Evolutionary conservation across 2,888 invertebrate species (phyloP), one percentile per base, ranked within the genome.

Genomic region (Spisula solida): DNA sequence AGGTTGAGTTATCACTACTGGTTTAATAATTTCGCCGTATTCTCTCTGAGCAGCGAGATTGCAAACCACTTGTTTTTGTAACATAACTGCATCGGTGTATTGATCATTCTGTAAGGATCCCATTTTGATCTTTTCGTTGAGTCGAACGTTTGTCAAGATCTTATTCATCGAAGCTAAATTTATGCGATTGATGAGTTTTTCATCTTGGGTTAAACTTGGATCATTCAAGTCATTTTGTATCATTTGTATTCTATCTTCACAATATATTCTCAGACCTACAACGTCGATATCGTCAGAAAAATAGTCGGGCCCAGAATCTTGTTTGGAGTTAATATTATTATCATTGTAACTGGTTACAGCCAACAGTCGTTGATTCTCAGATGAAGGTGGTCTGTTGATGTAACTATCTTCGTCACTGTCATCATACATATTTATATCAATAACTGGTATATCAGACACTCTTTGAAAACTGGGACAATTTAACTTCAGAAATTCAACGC

Each of bases 51-150:
- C 78, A 25, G 84, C 70, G 0, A 84, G 70, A 75, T 84, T 84
- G 47, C 84, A 84, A 10, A 75, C 84, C 0, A 84, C 84, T 75
- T 84, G 84, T 75, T 84, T 84, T n/a, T 84, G 84, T 12, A 84
- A 29, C 25, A 84, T 84, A 16, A 84, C 75, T 0, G 84, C 84
- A 31, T 84, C n/a, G 18, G 84, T 84, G 51, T 75, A 75, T 25
- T 84, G 84, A 6, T 70, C 70, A 31, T 75, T 48, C 29, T 75
- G 66, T 14, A 84, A 31, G 29, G 84, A 70, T 20, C 84, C 84
- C 51, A 84, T 25, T 47, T 84, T 84, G 75, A 70, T 84, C 48
- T 84, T 84, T 41, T 84, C 84, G 51, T 51, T 84, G 29, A 84
- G 51, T 51, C 84, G 84, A 12, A 75, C 12, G 29, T 84, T 84